Evolutionary conservation across 1,140 invertebrate species (phyloP).

Genomic region (Rhynchophorus ferrugineus): DNA sequence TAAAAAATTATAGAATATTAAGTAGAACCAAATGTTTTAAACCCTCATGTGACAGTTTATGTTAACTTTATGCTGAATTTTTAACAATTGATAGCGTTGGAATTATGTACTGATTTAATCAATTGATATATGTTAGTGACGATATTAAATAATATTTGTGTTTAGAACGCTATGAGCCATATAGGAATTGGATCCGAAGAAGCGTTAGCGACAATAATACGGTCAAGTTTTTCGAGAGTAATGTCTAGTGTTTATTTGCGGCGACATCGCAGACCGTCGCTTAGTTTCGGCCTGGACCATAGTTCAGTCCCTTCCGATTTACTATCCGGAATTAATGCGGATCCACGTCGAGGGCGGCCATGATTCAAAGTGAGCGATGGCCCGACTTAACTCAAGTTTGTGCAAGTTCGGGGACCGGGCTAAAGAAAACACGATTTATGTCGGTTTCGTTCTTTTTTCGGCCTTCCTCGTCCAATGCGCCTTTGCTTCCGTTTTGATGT

Average conservation of each 20-base stretch:
- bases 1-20: too few relatives aligned
- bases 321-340: conserved; percentile 36
- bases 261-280: conserved; percentile 14
- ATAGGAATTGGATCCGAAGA: too few relatives aligned
- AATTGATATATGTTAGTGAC: too few relatives aligned
- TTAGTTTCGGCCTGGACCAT: conserved; percentile 15
- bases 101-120: too few relatives aligned
- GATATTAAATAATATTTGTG: too few relatives aligned
- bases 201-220: too few relatives aligned
- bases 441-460: conserved; percentile 27
- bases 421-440: conserved; percentile 40
- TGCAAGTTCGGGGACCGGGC: conserved; percentile 33
- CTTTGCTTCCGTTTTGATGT: conserved; percentile 6
- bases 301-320: conserved; percentile 25
- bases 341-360: conserved; percentile 35
- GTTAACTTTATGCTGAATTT: too few relatives aligned
- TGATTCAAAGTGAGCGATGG: conserved; percentile 40
- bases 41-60: too few relatives aligned
- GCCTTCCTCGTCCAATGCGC: neutral
- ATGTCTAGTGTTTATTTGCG: conserved; percentile 7
- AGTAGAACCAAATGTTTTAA: too few relatives aligned
- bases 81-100: too few relatives aligned
- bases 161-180: too few relatives aligned
- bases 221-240: too few relatives aligned
- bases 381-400: conserved; percentile 40